Conservation (phyloP, 30 jellyfish, hydroid and myxozoan genomes). For the Aurelia sp. region DNA sequence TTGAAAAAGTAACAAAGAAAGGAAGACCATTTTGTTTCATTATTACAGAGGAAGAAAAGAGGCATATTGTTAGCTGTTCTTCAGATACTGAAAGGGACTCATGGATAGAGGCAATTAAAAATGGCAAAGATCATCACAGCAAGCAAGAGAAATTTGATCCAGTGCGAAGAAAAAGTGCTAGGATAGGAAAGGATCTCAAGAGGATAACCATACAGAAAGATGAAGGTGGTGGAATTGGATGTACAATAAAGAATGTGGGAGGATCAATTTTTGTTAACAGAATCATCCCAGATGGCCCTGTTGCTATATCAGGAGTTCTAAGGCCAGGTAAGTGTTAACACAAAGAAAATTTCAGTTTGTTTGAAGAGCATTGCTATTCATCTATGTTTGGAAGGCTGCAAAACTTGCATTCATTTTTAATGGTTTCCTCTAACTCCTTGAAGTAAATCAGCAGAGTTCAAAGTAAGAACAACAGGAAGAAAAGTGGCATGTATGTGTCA, state of each 20-base stretch:
- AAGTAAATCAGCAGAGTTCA: no score
- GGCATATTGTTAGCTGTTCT: conserved; percentile 80
- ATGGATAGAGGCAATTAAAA: conserved; percentile 72
- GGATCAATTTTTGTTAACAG: conserved; percentile 94
- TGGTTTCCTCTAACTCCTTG: no score
- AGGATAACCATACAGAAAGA: conserved; percentile 87
- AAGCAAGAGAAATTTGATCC: conserved; percentile 83
- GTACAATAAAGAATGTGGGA: conserved; percentile 92
- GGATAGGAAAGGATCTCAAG: conserved; percentile 81
- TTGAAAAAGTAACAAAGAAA: conserved; percentile 55
- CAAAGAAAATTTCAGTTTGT: no score
- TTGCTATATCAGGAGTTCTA: conserved; percentile 91
- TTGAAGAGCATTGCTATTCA: no score
- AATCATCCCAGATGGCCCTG: conserved; percentile 95
- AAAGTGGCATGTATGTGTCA: no score
- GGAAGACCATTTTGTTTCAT: conserved; percentile 77
- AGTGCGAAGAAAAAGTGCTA: conserved; percentile 81
- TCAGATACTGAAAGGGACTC: conserved; percentile 74
- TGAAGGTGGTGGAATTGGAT: conserved; percentile 92
- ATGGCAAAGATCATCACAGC: conserved; percentile 70
- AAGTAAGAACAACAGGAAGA: no score
- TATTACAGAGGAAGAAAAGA: conserved; percentile 68
- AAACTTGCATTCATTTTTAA: no score
- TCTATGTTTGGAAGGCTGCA: no score
- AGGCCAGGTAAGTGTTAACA: conserved; percentile 76